phyloP scores from a whole-genome alignment of 2,113 vertebrate species.

The Uria lomvia region DNA sequence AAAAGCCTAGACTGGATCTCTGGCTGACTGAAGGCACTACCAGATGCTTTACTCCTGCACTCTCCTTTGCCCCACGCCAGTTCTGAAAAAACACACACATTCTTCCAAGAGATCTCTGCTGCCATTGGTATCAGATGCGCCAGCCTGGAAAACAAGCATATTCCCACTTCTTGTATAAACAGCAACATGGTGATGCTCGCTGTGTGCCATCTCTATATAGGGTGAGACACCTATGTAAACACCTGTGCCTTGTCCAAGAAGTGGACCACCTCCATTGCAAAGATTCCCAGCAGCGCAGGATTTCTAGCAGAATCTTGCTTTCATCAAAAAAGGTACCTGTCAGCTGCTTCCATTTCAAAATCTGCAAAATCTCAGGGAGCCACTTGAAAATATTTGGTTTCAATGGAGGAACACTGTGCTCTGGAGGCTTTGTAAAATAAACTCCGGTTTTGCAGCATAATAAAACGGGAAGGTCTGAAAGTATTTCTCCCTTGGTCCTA shows the following conservation, averaged over 20 bases:
- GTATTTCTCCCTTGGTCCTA: neutral
- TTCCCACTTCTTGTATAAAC: neutral
- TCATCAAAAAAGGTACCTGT: neutral
- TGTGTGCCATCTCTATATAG: neutral
- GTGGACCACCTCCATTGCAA: neutral
- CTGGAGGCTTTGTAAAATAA: neutral
- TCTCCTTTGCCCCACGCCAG: neutral
- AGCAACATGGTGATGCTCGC: fast-evolving
- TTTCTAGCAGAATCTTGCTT: neutral
- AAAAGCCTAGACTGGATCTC: neutral
- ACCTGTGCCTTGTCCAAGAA: neutral
- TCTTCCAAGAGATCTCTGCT: neutral
- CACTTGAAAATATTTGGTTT: neutral
- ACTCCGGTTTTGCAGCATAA: neutral
- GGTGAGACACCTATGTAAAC: neutral
- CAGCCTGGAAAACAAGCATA: neutral
- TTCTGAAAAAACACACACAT: neutral
- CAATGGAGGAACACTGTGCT: neutral
- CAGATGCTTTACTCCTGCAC: neutral
- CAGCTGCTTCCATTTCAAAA: neutral
- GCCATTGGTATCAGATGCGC: neutral
- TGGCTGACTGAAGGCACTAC: neutral
- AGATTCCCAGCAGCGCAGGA: neutral
- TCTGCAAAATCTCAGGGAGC: neutral
- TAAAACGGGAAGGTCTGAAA: neutral